These are phyloP conservation scores for Notiomystis cincta DNA, from an alignment of 2,113 vertebrate genomes.

Conservation along the genomic window DNA sequence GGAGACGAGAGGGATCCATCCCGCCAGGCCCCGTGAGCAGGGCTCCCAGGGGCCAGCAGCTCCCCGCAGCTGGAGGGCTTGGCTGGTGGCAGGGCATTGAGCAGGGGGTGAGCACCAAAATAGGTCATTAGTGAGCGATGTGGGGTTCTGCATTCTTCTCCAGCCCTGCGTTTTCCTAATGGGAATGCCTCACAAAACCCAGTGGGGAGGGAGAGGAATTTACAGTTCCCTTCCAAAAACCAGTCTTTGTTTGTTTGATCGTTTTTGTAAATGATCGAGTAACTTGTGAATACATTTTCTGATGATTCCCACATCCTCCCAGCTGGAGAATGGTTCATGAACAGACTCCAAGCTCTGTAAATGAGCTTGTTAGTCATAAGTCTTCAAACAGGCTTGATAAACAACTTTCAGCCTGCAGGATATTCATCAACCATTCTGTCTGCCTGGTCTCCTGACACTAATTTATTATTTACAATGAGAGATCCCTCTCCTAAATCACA, in stretches of 20 bases:
- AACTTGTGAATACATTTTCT: constrained; percentile 67
- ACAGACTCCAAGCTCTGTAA: constrained; percentile 55
- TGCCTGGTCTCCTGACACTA: constrained; percentile 41
- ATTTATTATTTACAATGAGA: constrained; percentile 51
- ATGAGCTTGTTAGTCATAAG: constrained; percentile 66
- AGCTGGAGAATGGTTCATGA: constrained; percentile 48
- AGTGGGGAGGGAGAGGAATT: constrained; percentile 15
- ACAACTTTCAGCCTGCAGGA: constrained; percentile 63
- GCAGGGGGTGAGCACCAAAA: constrained; percentile 13
- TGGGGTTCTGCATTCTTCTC: constrained; percentile 42
- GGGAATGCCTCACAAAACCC: constrained; percentile 33
- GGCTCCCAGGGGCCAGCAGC: not conserved
- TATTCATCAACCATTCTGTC: constrained; percentile 55
- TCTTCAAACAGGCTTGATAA: constrained; percentile 63
- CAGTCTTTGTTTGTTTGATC: constrained; percentile 56
- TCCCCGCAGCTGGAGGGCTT: not conserved
- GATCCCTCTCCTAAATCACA: constrained; percentile 52
- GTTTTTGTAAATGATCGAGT: constrained; percentile 48
- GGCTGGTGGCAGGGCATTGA: not conserved
- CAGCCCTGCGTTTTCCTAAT: not conserved
- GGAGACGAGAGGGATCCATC: fast-evolving
- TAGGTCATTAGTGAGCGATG: not conserved
- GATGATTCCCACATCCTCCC: constrained; percentile 69
- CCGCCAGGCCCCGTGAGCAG: fast-evolving
- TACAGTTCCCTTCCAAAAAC: constrained; percentile 40